Conservation (phyloP, 2,113 vertebrate genomes). For the Poicephalus meyeri region DNA sequence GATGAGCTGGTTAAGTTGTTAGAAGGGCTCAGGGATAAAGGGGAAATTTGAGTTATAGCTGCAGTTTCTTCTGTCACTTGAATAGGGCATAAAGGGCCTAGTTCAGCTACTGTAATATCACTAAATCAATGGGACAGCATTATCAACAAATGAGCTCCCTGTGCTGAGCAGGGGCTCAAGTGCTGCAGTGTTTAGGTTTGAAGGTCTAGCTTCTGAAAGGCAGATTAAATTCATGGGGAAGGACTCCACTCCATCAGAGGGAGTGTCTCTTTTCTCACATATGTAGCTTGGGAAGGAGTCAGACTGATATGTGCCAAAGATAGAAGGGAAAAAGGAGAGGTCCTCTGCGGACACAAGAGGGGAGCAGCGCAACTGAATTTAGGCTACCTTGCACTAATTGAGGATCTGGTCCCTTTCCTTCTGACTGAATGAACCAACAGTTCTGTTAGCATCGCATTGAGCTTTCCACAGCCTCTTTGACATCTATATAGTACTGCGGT, state of each 20-base stretch:
- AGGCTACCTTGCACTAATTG: neutral
- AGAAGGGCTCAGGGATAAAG: neutral
- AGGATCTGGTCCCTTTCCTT: neutral
- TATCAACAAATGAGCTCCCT: neutral
- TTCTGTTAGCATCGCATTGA: neutral
- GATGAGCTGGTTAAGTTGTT: neutral
- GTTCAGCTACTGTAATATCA: neutral
- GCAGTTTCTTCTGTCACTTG: neutral
- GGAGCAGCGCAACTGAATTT: neutral
- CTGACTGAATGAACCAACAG: neutral
- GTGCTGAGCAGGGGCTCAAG: neutral
- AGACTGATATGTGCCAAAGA: neutral
- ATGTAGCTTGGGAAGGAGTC: neutral
- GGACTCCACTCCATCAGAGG: neutral
- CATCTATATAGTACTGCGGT: neutral
- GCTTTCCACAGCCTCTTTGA: neutral
- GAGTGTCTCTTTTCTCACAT: neutral
- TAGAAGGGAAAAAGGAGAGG: neutral
- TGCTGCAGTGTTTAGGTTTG: neutral
- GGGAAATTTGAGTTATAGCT: neutral
- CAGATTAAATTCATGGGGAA: neutral
- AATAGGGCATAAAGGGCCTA: neutral
- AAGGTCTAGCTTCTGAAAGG: neutral
- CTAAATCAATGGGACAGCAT: neutral
- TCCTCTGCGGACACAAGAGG: neutral